Base-by-base conservation (phyloP, 2,113 vertebrate species). In the Hylia prasina region DNA sequence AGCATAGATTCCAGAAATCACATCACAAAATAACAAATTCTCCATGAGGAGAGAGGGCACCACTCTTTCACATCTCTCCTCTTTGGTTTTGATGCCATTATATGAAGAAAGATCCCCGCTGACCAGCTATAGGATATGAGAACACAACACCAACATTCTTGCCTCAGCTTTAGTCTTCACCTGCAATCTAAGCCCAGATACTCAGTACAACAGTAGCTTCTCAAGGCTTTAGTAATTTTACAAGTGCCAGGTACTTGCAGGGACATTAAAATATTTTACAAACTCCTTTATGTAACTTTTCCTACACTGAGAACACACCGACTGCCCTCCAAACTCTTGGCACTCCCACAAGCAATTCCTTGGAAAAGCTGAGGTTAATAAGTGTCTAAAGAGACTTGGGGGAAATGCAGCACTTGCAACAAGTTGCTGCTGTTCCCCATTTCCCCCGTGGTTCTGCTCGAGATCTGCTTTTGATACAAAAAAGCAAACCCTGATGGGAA, bases 21-120 rank as follows among this genome's bases (percentile, higher is more conserved):
- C 22, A 23, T 14, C 18, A 77, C 12, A 31, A 80, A 68, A 27
- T 14, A 80, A 21, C 12, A 47, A 82, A 27, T 28, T 89, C 20
- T 60, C 58, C 44, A 35, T 0, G 2, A 3, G 17, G 37, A 37
- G 30, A 72, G 21, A n/a, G 21, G 20, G 8, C 31, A 72, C 17
- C 7, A 30, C 8, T 37, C 21, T 51, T 42, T n/a, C 3, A 33
- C 63, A 33, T 5, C 12, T 53, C 12, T 22, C 19, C 39, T 60
- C 45, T 45, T 18, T 33, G 23, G 15, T 39, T 22, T 58, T 37
- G 31, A 80, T 23, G 25, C 2, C 0, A 2, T 35, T 68, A 37
- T 0, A 0, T 11, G 30, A 86, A 80, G 9, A 40, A 57, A 37
- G 23, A 13, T 21, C 44, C 66, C 31, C 13, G 2, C 6, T 27